Evolutionary conservation across 2,888 invertebrate genomes (phyloP), one percentile per base, ranked within the genome.

Genomic region (Cantharis rufa): DNA sequence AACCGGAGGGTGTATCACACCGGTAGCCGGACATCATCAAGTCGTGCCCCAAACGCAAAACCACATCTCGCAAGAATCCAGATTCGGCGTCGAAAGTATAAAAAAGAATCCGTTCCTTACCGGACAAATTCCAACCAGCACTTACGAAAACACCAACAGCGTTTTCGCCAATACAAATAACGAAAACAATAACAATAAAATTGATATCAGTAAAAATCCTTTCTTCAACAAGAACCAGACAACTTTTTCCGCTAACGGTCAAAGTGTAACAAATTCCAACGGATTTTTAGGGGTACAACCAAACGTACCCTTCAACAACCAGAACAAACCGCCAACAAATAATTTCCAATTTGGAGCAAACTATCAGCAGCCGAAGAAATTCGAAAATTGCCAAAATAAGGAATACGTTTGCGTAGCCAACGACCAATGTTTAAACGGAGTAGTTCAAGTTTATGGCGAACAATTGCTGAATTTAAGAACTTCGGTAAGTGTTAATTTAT

Each of bases 371-470:
- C 76, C n/a, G 74, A 69, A 48, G 9, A 77, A 76, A 71, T 75
- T 70, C 18, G 32, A 70, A 82, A 89, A 90, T 13, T 93, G 93
- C 83, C 88, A 88, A 78, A 92, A 91, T 0, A 87, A 89, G 70
- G 91, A 91, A 9, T 90, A 90, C 84, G 88, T 91, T 64, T 94
- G 94, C 84, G 92, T 93, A 0, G 87, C 89, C 0, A 91, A 90
- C 78, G 86, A 90, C 0, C 89, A 90, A 81, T 94, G 94, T 84
- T 85, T 89, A 79, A 91, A 92, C 78, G 93, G 93, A 18, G 90
- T 91, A 0, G 90, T 90, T 75, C 90, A 89, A 84, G 88, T 86
- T 4, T 89, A 90, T 76, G 90, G 89, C 10, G 89, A 89, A 61
- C 89, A 88, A 63, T 83, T 90, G 0, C 85, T 89, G 48, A 90